phyloP scores from a whole-genome alignment of 2,888 invertebrate species.

The Labia minor region DNA sequence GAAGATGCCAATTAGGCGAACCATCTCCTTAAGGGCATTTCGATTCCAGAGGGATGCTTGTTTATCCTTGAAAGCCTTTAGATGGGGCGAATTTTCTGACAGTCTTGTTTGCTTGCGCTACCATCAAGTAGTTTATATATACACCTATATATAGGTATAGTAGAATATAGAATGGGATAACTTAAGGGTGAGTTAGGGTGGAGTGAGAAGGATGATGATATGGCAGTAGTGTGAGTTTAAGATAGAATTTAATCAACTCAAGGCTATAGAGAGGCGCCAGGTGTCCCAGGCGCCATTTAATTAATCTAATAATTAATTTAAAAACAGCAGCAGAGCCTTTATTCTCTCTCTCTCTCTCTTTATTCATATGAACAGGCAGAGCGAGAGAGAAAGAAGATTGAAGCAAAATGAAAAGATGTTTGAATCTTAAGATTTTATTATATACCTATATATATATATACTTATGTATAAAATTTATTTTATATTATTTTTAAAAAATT shows the following conservation, averaged over 20 bases:
- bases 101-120: too few relatives aligned
- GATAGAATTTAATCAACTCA: slow-evolving; percentile 3
- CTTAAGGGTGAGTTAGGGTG: background rate
- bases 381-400: too few relatives aligned
- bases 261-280: slow-evolving; percentile 2
- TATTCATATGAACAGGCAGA: too few relatives aligned
- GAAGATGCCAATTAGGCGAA: background rate
- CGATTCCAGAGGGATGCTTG: background rate
- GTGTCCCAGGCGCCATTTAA: slow-evolving; percentile 7
- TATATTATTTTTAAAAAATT: too few relatives aligned
- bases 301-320: slow-evolving; percentile 13
- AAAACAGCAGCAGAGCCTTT: background rate
- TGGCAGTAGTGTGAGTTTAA: background rate
- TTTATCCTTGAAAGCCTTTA: background rate
- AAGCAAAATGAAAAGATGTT: too few relatives aligned
- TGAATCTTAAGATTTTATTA: too few relatives aligned
- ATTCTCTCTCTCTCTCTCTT: too few relatives aligned
- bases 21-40: background rate
- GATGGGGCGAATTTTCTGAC: background rate
- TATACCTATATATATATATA: too few relatives aligned
- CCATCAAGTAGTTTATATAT: too few relatives aligned
- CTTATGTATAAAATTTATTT: too few relatives aligned
- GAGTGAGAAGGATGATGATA: too few relatives aligned
- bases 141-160: too few relatives aligned
- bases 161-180: background rate